Evolutionary conservation across 2,797 vertebrate species (phyloP), one percentile per base, ranked within the genome.

Genomic region (Jordanella pulchra): DNA sequence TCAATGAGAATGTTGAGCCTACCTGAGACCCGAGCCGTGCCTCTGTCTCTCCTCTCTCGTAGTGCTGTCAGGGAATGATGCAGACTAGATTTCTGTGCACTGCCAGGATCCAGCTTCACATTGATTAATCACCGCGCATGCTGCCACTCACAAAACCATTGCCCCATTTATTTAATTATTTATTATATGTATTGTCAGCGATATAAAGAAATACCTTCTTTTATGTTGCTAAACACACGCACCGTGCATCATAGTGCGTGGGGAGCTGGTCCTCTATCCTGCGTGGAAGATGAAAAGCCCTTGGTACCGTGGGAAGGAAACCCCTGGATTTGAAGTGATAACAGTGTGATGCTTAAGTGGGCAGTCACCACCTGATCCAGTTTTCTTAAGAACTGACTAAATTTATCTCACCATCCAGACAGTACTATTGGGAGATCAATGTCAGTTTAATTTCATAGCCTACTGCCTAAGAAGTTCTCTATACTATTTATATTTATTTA

Each of bases 271-370:
- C 80, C 80, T 85, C 72, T 80, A 27, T 77, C 69, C 76, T 90
- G 84, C 72, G 87, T 78, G 79, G 82, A 86, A 69, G 86, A 88
- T 87, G 84, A 80, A 86, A 90, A 94, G 90, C 92, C 93, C 93
- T 91, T 93, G 93, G 85, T 91, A 79, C 87, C 83, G 86, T 82
- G 92, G 91, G 86, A 92, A 92, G 93, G 93, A 94, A 93, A 94
- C 93, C 93, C 93, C 93, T 93, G 89, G 88, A 93, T 92, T 65
- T 83, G 80, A 84, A 91, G 89, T 83, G 85, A 89, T 84, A 84
- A 77, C 78, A 75, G 67, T 17, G 14, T 73, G 87, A 86, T 86
- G 86, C 82, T 81, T 35, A 89, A 89, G 83, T 87, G 85, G 88
- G 78, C 86, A 83, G 70, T 88, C 83, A 84, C 82, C 88, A 89